Conservation (phyloP, 1,140 invertebrate species). For the Belonocnema kinseyi region DNA sequence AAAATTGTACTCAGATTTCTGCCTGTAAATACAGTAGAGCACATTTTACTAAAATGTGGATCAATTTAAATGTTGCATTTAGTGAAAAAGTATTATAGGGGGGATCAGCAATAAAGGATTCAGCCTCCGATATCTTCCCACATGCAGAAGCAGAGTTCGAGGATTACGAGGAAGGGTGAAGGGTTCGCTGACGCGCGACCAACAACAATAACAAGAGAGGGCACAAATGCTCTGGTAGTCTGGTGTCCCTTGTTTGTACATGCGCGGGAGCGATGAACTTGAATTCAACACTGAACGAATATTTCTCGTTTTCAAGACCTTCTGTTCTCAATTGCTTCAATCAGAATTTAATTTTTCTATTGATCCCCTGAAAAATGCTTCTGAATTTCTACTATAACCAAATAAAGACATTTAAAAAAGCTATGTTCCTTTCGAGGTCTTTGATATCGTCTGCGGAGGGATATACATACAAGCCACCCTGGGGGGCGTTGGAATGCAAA, state of each 20-base stretch:
- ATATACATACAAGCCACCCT: not conserved
- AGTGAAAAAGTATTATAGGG: not conserved
- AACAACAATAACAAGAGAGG: conserved; percentile 56
- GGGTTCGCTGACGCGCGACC: conserved; percentile 58
- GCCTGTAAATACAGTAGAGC: too few relatives aligned
- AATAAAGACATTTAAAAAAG: not conserved
- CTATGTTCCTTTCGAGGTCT: not conserved
- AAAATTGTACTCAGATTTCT: too few relatives aligned
- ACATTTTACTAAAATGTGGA: too few relatives aligned
- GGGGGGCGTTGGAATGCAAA: conserved; percentile 17
- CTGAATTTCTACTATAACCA: not conserved
- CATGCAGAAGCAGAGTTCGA: conserved; percentile 42
- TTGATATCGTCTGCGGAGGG: not conserved
- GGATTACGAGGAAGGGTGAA: conserved; percentile 52
- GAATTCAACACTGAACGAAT: conserved; percentile 40
- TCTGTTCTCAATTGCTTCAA: too few relatives aligned
- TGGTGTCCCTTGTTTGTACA: conserved; percentile 62
- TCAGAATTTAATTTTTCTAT: not conserved
- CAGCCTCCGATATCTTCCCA: conserved; percentile 46
- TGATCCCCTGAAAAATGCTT: not conserved
- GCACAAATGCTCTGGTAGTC: conserved; percentile 44
- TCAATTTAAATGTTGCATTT: too few relatives aligned
- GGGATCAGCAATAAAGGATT: not conserved
- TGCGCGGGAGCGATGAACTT: conserved; percentile 72
- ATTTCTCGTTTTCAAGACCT: too few relatives aligned